Percentiles rank a stretch among this genome's conserved stretches.
phyloP scores from a whole-genome alignment of 2,797 vertebrate genomes.

The Cirrhinus mrigala region DNA sequence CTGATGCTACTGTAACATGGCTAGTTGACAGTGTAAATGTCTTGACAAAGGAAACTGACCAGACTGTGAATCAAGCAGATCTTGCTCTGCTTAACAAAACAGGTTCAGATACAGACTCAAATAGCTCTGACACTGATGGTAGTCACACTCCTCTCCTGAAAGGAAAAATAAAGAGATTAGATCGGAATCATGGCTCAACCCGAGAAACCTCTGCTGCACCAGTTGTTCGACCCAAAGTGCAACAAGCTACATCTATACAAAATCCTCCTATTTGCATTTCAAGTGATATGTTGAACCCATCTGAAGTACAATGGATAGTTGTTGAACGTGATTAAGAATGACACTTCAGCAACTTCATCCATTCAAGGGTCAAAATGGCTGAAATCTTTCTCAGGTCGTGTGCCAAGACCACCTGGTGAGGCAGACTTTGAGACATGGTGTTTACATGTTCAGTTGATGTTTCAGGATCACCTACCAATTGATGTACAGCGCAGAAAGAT shows the following conservation, averaged over 20 bases:
- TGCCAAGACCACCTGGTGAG: neutral
- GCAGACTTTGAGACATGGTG: constrained; percentile 16
- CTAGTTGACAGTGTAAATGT: neutral
- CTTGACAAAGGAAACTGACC: neutral
- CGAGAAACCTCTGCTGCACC: neutral
- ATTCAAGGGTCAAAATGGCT: constrained; percentile 28
- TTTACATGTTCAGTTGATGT: neutral
- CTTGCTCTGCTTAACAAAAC: neutral
- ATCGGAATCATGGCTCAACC: too few species aligned
- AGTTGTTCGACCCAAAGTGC: neutral
- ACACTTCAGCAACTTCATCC: neutral
- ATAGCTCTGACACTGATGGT: neutral
- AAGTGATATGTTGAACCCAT: constrained; percentile 39
- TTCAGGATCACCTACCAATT: neutral
- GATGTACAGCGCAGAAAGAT: too few species aligned
- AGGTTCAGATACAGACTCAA: neutral
- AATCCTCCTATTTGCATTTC: too few species aligned
- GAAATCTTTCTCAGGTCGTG: too few species aligned
- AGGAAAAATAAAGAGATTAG: neutral
- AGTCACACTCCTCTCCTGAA: neutral
- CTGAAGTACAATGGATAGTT: constrained; percentile 24
- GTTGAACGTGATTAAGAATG: constrained; percentile 37
- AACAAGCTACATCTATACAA: too few species aligned
- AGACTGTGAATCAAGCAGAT: neutral
- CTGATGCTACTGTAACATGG: constrained; percentile 6